These are phyloP conservation scores for Pegoplata infirma DNA, from an alignment of 2,888 invertebrate genomes.

Conservation along the genomic window DNA sequence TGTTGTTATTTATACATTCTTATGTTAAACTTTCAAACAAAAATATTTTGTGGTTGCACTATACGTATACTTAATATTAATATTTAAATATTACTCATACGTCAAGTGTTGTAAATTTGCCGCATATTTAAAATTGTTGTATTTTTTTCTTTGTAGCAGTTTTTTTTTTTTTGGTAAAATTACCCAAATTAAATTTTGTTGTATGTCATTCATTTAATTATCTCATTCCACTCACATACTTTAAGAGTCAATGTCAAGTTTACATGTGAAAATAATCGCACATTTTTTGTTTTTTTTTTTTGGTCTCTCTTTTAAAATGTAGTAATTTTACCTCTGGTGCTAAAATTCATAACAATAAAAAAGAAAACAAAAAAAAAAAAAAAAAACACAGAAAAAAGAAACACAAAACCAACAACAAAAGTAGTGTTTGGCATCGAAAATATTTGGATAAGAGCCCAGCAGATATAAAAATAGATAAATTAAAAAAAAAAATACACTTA, in stretches of 20 bases:
- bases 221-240: not conserved
- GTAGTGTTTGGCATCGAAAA: slow-evolving; percentile 47
- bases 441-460: slow-evolving; percentile 57
- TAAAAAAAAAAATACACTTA: not conserved
- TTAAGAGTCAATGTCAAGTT: slow-evolving; percentile 60
- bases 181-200: not conserved
- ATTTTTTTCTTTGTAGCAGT: not conserved
- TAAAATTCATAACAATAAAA: slow-evolving; percentile 45
- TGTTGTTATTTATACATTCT: too few species aligned
- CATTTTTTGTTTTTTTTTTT: not conserved
- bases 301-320: slow-evolving; percentile 1
- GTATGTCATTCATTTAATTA: not conserved
- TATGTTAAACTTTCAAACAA: too few species aligned
- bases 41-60: too few species aligned
- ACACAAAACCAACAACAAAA: slow-evolving; percentile 16
- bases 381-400: not conserved
- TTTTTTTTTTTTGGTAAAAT: not conserved
- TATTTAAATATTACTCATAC: not conserved
- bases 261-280: slow-evolving; percentile 9
- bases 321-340: slow-evolving; percentile 19
- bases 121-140: not conserved
- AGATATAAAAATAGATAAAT: not conserved
- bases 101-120: not conserved
- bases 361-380: slow-evolving; percentile 15
- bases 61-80: not conserved